Evolutionary conservation across 1,140 invertebrate genomes (phyloP).

Genomic region (Drosophila mayri): DNA sequence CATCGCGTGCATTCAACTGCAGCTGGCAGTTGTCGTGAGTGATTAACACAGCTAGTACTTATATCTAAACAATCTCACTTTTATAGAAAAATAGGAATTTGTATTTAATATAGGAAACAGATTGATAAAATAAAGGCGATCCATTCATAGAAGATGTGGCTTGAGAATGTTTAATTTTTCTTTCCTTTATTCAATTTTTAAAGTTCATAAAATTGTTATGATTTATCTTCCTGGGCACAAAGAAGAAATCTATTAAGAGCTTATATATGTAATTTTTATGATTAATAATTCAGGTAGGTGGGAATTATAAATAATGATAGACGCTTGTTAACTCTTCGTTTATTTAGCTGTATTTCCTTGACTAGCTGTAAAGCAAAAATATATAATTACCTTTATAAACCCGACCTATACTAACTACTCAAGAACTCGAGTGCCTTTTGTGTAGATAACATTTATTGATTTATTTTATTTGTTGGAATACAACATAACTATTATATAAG

Average conservation of each 20-base stretch:
- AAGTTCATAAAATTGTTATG: too few relatives aligned
- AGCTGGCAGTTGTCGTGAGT: slow-evolving; percentile 14
- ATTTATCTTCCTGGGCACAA: too few relatives aligned
- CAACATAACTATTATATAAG: neutral
- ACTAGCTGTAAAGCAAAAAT: neutral
- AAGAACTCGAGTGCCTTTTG: too few relatives aligned
- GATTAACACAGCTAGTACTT: slow-evolving; percentile 14
- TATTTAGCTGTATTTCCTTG: neutral
- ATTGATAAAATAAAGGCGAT: neutral
- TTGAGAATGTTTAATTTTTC: neutral
- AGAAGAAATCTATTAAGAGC: too few relatives aligned
- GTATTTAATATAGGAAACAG: neutral
- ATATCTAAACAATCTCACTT: slow-evolving; percentile 10
- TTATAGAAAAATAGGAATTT: slow-evolving; percentile 28
- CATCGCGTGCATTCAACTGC: slow-evolving; percentile 41
- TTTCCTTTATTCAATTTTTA: neutral
- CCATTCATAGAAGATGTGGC: neutral
- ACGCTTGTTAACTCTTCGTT: neutral
- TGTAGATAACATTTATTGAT: slow-evolving; percentile 8
- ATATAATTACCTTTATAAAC: neutral
- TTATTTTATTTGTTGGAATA: neutral
- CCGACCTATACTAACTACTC: neutral
- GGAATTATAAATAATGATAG: neutral
- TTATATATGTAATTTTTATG: too few relatives aligned
- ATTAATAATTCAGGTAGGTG: neutral